Base-by-base conservation (phyloP, 2,113 vertebrate species). In the Semicossyphus pulcher region DNA sequence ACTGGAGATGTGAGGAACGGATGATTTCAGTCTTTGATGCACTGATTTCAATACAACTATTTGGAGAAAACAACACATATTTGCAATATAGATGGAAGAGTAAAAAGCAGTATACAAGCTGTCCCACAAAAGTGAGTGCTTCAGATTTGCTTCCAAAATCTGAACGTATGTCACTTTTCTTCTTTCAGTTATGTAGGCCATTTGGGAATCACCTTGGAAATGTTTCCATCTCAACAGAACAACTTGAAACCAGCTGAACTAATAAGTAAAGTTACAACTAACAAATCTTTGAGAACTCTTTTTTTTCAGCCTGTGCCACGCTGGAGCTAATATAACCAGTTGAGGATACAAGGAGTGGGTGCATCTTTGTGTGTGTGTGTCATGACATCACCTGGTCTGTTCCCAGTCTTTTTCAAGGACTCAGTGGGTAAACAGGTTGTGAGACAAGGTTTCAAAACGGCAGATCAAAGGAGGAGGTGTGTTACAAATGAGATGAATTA, bases 381-480 rank as follows among this genome's bases (percentile, higher is more conserved):
- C 51, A 66, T 56, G 53, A 57, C 82, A 66, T 68, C 60, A 80
- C n/a, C 29, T 6, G 3, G 47, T 21, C n/a, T 45, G 32, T 58
- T 71, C 31, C 65, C 32, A 2, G 41, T 59, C 49, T 32, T 37
- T 58, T 57, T 23, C 4, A n/a, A 76, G 31, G 31, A 26, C 60
- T 71, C 23, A 11, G 64, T 58, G 54, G 61, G 70, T 74, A 71
- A 85, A 88, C 80, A 80, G 73, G 78, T 79, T 86, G 10, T 59
- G 52, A 63, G 64, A 66, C 3, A 29, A 72, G 64, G 15, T 57
- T 88, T 77, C 5, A 39, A 73, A 74, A 72, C 16, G 53, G 18
- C 52, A 88, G 57, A 86, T 89, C 75, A 87, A 86, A 91, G 68
- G 42, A 58, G 54, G 60, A 76, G 80, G 76, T 62, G 69, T 86